Percentiles rank a stretch among this genome's conserved stretches.
Conservation (phyloP, 2,888 invertebrate genomes). For the Drosophila flavopinicola region DNA sequence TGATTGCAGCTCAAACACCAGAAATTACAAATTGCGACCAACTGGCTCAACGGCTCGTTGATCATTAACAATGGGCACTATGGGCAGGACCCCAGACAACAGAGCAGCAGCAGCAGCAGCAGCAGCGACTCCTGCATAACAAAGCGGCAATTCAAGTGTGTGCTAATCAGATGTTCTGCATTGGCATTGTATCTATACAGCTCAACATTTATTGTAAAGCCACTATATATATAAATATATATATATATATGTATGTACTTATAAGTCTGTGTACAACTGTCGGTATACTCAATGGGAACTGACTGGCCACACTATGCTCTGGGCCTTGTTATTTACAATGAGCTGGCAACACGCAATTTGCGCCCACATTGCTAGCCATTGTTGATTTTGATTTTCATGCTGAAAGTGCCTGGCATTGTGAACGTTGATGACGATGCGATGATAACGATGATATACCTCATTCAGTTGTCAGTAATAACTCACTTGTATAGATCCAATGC, state of each 20-base stretch:
- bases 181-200: constrained; percentile 30
- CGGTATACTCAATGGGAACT: constrained; percentile 4
- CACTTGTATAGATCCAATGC: constrained; percentile 66
- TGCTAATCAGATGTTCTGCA: constrained; percentile 57
- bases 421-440: constrained; percentile 28
- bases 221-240: constrained; percentile 16
- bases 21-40: constrained; percentile 68
- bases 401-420: constrained; percentile 43
- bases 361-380: constrained; percentile 50
- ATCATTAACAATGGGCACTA: constrained; percentile 50
- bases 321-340: constrained; percentile 50
- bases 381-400: constrained; percentile 70
- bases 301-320: neutral
- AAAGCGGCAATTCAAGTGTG: constrained; percentile 61
- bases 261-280: constrained; percentile 2
- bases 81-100: neutral
- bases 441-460: constrained; percentile 56
- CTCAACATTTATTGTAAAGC: constrained; percentile 44
- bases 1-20: constrained; percentile 51
- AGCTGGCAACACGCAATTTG: constrained; percentile 67
- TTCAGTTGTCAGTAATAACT: constrained; percentile 75
- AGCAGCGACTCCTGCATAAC: constrained; percentile 21
- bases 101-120: neutral
- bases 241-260: neutral
- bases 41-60: constrained; percentile 47